Evolutionary conservation across 2,797 vertebrate genomes (phyloP), one percentile per base, ranked within the genome.

Genomic region (Karalla daura): DNA sequence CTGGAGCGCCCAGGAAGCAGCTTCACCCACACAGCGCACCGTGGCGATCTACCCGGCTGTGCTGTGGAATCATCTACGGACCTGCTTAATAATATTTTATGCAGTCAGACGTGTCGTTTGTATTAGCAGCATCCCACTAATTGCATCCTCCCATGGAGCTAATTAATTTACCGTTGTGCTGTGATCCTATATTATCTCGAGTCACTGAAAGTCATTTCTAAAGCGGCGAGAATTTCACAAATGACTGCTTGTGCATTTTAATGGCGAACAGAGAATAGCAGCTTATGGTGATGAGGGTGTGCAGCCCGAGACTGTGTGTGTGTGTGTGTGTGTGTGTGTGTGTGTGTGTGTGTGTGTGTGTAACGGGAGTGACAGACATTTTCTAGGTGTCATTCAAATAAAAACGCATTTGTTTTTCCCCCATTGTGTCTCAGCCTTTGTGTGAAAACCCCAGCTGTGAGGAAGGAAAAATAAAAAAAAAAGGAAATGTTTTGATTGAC

Each of bases 41-140:
- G 10, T 8, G 4, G 24, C 10, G 32, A 50, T 54, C 66, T 56
- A 68, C 59, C 63, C 53, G 68, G 53, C 55, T 47, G 51, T 11
- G 5, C 40, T 25, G 50, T 30, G 54, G 36, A 50, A 41, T 77
- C 63, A 56, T 62, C 78, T 70, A 74, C 63, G 78, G 52, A 74
- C 30, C 53, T 28, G 58, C 28, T 71, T 79, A 77, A 86, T 78
- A 50, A 8, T 43, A n/a, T 46, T 69, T 41, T 52, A 63, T 63
- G 66, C 78, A 75, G 68, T 61, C 70, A 76, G 70, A 63, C 30
- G 28, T 68, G 60, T 73, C 52, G 28, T 64, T 70, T 74, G 70
- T 80, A 76, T 78, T 70, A 80, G 78, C 77, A 77, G 63, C 58
- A 41, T 76, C 78, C 63, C 36, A 12, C 83, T 89, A 89, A 90